Base-by-base conservation (phyloP, 2,888 invertebrate genomes). In the Drosophila multiciliata region DNA sequence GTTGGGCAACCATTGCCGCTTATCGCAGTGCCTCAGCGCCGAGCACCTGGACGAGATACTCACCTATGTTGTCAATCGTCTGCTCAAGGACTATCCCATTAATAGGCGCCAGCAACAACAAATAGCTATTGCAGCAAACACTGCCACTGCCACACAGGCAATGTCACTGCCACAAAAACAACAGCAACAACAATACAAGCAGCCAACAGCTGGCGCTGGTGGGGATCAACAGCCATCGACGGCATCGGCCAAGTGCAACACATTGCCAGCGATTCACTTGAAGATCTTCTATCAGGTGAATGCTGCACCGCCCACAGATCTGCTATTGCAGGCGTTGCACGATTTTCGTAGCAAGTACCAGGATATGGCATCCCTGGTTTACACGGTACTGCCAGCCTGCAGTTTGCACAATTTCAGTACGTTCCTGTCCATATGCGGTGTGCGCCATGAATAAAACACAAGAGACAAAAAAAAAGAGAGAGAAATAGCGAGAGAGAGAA, bases 361-460 rank as follows among this genome's bases (percentile, higher is more conserved):
- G 91, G 91, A 94, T 90, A 83, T 94, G 92, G 87, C 92, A 90
- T 78, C 83, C 60, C 94, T 96, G 80, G 96, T 96, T 66, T 95
- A 95, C 83, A 97, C 96, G 17, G 94, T 96, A 73, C 94, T 97
- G 93, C 97, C 97, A 60, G 97, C 97, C 78, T 94, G 95, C 80
- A 96, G 96, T 92, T 94, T 97, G 90, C 96, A 97, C 93, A 96
- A 96, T 94, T 96, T 96, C 80, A 95, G 95, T 94, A 97, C 97
- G 89, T 96, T 97, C 94, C 94, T 97, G 83, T 97, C 97, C 75
- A 95, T 97, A 92, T 96, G 96, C 93, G 97, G 97, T 26, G 95
- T 97, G 80, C 94, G 97, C 85, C 96, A 97, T 92, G 96, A 95
- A 91, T 96, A 93, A 84, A 33, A 12, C 0, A 7, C 35, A 11